A percentile compares a stretch with the other conserved stretches of the same genome.
These are phyloP conservation scores for Bombus superbus DNA, from an alignment of 1,140 invertebrate genomes.

Conservation along the genomic window DNA sequence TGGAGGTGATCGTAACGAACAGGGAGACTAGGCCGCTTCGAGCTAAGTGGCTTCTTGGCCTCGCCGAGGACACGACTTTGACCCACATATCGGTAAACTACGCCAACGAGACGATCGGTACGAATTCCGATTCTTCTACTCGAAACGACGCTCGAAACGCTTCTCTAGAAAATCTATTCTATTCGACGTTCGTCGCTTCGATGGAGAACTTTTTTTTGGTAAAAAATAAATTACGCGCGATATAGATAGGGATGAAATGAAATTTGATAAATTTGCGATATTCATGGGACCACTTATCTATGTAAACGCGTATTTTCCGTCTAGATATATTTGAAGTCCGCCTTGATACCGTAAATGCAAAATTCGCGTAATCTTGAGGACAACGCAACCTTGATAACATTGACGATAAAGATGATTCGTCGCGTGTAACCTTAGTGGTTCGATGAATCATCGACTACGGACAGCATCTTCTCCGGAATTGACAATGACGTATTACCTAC, in stretches of 20 bases:
- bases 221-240: neutral
- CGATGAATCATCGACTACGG: slow-evolving; percentile 65
- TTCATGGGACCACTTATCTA: too few relatives aligned
- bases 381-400: slow-evolving; percentile 60
- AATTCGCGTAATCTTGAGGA: neutral
- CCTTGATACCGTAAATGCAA: neutral
- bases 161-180: neutral
- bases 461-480: slow-evolving; percentile 63
- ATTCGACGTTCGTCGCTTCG: too few relatives aligned
- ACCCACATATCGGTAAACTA: slow-evolving; percentile 77
- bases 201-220: neutral
- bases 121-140: slow-evolving; percentile 45
- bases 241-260: neutral
- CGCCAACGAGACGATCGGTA: slow-evolving; percentile 49
- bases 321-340: neutral
- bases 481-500: slow-evolving; percentile 38
- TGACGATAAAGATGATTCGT: slow-evolving; percentile 72
- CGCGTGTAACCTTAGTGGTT: slow-evolving; percentile 48
- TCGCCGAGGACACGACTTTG: slow-evolving; percentile 82
- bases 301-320: too few relatives aligned
- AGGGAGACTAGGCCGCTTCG: slow-evolving; percentile 71
- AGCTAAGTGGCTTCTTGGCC: slow-evolving; percentile 77
- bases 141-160: neutral
- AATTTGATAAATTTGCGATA: neutral
- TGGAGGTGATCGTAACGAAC: slow-evolving; percentile 70